Conservation (phyloP, 2,888 invertebrate species). For the Thereva unica region DNA sequence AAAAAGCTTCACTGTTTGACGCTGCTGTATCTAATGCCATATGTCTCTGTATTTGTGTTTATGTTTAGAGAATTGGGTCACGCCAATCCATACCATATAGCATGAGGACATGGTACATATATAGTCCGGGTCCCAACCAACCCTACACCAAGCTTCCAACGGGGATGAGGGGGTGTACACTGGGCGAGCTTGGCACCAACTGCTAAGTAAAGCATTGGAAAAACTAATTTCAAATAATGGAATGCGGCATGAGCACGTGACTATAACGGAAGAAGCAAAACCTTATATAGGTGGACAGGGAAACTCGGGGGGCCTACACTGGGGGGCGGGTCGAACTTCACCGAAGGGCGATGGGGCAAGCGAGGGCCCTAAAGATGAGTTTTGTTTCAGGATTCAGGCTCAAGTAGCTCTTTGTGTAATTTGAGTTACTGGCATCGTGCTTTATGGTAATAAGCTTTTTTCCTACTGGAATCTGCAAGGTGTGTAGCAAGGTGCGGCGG, state of each 20-base stretch:
- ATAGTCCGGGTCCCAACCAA: constrained; percentile 10
- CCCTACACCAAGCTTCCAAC: not conserved
- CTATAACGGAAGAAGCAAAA: not conserved
- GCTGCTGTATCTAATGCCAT: constrained; percentile 1
- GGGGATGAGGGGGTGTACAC: constrained; percentile 5
- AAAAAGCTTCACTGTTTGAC: not conserved
- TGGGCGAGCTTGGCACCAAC: constrained; percentile 30
- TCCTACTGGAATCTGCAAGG: too few species aligned
- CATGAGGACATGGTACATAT: too few species aligned
- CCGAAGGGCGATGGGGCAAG: too few species aligned
- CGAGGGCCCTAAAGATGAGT: too few species aligned
- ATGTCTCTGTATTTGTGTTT: constrained; percentile 1
- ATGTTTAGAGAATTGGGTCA: constrained; percentile 19
- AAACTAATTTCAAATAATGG: constrained; percentile 34
- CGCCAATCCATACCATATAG: constrained; percentile 2
- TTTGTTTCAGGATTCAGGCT: too few species aligned
- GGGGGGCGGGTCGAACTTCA: too few species aligned
- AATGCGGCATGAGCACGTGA: constrained; percentile 34
- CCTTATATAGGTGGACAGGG: too few species aligned
- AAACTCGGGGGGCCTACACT: too few species aligned
- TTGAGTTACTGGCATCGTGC: too few species aligned
- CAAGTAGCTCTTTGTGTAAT: too few species aligned
- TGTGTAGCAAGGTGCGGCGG: too few species aligned
- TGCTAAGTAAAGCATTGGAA: constrained; percentile 29
- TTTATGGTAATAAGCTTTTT: too few species aligned